Conservation (phyloP, 2,113 vertebrate genomes). For the Chroicocephalus ridibundus region DNA sequence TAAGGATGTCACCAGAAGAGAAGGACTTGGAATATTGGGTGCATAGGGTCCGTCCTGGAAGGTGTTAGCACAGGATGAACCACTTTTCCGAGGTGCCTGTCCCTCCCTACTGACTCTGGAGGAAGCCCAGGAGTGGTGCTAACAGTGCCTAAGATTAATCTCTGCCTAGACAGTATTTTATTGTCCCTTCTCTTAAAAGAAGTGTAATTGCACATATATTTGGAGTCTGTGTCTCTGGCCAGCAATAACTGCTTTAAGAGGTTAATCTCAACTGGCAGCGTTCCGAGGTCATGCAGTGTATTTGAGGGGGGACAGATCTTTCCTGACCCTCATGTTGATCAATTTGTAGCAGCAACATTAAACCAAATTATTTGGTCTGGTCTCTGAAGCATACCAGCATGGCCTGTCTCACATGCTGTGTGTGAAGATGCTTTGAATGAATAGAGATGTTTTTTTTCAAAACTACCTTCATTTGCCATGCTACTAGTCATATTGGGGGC, state of each 20-base stretch:
- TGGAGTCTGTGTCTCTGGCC: not conserved
- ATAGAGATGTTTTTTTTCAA: not conserved
- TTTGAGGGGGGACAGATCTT: not conserved
- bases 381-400: not conserved
- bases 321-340: not conserved
- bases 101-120: not conserved
- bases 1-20: not conserved
- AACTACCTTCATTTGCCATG: not conserved
- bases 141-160: not conserved
- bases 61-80: not conserved
- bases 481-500: not conserved
- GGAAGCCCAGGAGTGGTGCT: not conserved
- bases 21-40: rapidly evolving
- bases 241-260: not conserved
- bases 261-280: rapidly evolving
- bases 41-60: not conserved
- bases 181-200: not conserved
- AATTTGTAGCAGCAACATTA: not conserved
- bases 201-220: not conserved
- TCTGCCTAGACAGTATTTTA: not conserved
- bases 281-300: not conserved
- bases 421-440: not conserved
- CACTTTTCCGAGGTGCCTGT: not conserved
- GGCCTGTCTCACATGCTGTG: not conserved
- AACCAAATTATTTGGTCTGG: not conserved